These are phyloP conservation scores for Phoenoteleia sp. DNA, from an alignment of 2,888 invertebrate species.

Conservation along the genomic window DNA sequence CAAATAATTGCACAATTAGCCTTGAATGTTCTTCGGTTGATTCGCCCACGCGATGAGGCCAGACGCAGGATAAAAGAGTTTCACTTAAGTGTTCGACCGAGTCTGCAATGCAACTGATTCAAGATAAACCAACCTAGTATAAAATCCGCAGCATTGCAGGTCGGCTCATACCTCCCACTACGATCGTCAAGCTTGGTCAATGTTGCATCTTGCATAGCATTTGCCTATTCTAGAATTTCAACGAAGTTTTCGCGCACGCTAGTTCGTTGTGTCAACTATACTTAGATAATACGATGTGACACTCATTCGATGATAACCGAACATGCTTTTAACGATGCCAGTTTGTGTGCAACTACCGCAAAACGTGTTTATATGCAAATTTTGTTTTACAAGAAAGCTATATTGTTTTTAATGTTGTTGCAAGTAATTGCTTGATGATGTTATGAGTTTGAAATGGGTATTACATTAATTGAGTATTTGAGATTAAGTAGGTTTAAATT, in stretches of 20 bases:
- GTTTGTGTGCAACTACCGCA: not conserved
- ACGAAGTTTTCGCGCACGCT: not conserved
- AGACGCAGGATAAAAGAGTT: conserved; percentile 58
- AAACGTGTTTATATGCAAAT: too few relatives aligned
- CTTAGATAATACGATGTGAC: not conserved
- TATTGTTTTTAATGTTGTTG: too few relatives aligned
- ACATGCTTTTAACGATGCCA: not conserved
- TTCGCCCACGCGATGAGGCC: conserved; percentile 66
- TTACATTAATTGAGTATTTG: too few relatives aligned
- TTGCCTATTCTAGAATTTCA: conserved; percentile 81
- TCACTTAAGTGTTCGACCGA: conserved; percentile 65
- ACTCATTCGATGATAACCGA: conserved; percentile 17
- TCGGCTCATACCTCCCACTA: conserved; percentile 66
- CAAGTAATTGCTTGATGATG: too few relatives aligned
- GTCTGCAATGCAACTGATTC: conserved; percentile 67
- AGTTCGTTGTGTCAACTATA: not conserved
- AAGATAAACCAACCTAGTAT: conserved; percentile 66
- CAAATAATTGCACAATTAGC: conserved; percentile 70
- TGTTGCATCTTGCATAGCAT: conserved; percentile 68
- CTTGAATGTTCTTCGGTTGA: conserved; percentile 65
- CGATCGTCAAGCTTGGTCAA: conserved; percentile 54
- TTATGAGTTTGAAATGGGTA: too few relatives aligned
- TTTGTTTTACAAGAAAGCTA: too few relatives aligned
- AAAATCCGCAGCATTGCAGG: conserved; percentile 57
- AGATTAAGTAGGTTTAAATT: too few relatives aligned